A percentile compares a stretch with the other conserved stretches of the same genome.
These are phyloP conservation scores for Octonoba sinensis DNA, from an alignment of 2,888 invertebrate genomes.

Conservation along the genomic window DNA sequence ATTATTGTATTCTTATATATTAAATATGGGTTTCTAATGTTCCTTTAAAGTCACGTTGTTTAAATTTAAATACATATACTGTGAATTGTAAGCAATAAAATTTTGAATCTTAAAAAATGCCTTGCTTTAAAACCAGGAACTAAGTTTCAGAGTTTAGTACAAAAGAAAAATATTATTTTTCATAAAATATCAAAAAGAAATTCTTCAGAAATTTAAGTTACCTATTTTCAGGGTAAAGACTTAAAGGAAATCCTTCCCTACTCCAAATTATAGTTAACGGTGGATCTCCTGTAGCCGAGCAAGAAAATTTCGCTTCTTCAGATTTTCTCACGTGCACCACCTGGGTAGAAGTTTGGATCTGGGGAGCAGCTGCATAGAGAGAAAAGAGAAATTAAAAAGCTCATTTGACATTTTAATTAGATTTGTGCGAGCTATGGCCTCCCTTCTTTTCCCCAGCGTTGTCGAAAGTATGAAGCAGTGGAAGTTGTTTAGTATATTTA, in stretches of 20 bases:
- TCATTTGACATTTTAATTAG: conserved; percentile 22
- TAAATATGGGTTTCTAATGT: too few species aligned
- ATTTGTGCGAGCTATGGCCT: conserved; percentile 27
- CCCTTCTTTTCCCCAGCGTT: neutral
- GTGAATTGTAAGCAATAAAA: too few species aligned
- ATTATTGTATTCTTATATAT: too few species aligned
- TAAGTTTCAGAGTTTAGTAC: too few species aligned
- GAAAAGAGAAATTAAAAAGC: neutral
- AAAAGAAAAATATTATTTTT: too few species aligned
- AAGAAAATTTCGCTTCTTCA: conserved; percentile 81
- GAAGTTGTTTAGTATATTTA: conserved; percentile 45
- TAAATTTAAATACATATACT: too few species aligned
- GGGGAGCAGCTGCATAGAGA: conserved; percentile 52
- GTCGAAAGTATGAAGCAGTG: conserved; percentile 15
- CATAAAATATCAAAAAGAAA: too few species aligned
- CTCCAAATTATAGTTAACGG: conserved; percentile 86
- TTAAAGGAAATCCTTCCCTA: conserved; percentile 78
- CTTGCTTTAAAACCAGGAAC: too few species aligned
- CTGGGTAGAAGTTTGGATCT: conserved; percentile 63
- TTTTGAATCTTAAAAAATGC: too few species aligned
- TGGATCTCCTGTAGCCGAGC: conserved; percentile 85
- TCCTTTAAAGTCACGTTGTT: too few species aligned
- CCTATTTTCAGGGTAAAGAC: conserved; percentile 60
- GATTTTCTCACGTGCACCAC: conserved; percentile 68
- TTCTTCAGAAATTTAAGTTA: neutral